Percentiles rank a stretch among this genome's conserved stretches.
Evolutionary conservation across 2,113 vertebrate species (phyloP).

Genomic region (Melanocharis versteri): DNA sequence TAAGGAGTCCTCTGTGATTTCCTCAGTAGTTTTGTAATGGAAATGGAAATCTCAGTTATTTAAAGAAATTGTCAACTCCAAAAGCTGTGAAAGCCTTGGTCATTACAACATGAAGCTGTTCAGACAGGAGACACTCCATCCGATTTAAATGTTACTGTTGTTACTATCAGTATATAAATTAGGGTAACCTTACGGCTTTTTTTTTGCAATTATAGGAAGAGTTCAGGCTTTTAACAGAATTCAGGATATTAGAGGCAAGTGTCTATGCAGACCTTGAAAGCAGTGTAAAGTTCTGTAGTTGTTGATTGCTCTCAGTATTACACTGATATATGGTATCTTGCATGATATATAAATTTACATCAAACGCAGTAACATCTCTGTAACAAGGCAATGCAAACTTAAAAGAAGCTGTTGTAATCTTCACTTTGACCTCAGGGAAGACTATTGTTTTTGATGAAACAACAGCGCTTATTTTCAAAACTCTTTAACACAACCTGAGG

Average conservation of each 20-base stretch:
- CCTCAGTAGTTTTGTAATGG: background rate
- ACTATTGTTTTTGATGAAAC: background rate
- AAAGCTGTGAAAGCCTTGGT: background rate
- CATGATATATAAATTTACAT: background rate
- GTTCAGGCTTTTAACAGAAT: background rate
- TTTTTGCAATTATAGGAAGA: background rate
- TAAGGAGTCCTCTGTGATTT: background rate
- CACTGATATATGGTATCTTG: background rate
- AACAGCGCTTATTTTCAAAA: background rate
- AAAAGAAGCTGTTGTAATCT: background rate
- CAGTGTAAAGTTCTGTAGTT: background rate
- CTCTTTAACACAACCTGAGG: background rate
- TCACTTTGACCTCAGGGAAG: background rate
- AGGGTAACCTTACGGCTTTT: background rate
- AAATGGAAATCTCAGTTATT: background rate
- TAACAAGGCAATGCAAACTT: background rate
- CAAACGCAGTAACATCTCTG: background rate
- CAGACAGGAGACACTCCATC: background rate
- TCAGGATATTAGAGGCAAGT: background rate
- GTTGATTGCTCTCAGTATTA: background rate
- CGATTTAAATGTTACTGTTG: background rate
- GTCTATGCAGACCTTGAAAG: background rate
- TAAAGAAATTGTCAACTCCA: background rate
- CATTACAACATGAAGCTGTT: background rate
- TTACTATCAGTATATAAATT: background rate